Base-by-base conservation (phyloP, 2,113 vertebrate genomes). In the Leptocoma aspasia region DNA sequence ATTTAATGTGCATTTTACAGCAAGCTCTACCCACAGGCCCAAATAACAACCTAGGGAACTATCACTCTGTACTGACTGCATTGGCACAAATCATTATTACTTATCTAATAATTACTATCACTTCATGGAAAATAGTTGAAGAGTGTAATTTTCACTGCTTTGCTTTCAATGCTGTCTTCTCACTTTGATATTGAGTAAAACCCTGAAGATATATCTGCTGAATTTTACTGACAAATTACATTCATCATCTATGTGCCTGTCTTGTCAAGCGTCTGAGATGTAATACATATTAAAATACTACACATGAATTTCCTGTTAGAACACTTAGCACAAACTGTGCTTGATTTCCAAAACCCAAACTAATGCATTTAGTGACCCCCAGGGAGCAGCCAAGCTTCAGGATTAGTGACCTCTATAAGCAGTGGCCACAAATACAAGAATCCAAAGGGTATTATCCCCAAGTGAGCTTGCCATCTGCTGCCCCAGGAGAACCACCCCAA, bases 91-190 rank as follows among this genome's bases (percentile, higher is more conserved):
- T 93, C 96, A 94, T 92, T 95, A 92, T 93, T 94, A 96, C 89
- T 97, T 96, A 94, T 72, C 79, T 95, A 97, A 96, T 82, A 95
- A 90, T 93, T 89, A 96, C 93, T 89, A 90, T 56, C 93, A 77
- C 77, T 91, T 92, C 42, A 69, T 77, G 82, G 84, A 94, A 94
- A 95, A 94, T 75, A 68, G 95, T 42, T n/a, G 35, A 95, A 45
- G 41, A 95, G 78, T 86, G 82, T 70, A 56, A 96, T 89, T 91
- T 92, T 88, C 66, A 94, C 77, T 44, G 64, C 57, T 94, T 37
- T 80, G 89, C 66, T 77, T 90, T 73, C 89, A 94, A n/a, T n/a
- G 53, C 73, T 86, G 80, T 78, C 53, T 94, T 59, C 57, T 84
- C 9, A 18, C 72, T 92, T 91, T 76, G 76, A 57, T 83, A 91